These are phyloP conservation scores for Alectoris magna DNA, from an alignment of 2,797 vertebrate genomes.

Conservation along the genomic window DNA sequence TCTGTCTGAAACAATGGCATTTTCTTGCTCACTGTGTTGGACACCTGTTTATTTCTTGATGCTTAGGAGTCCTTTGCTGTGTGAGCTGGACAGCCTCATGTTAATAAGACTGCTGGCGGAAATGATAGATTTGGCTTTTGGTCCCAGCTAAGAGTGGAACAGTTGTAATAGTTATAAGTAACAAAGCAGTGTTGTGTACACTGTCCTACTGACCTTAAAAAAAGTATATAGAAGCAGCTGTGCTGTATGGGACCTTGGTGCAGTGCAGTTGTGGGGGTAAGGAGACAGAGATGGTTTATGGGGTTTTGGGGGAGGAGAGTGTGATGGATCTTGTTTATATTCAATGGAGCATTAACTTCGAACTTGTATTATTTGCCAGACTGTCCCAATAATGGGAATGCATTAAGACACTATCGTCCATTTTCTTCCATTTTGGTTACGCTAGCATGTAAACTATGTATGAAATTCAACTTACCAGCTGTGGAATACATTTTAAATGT, in stretches of 20 bases:
- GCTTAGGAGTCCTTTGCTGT: not conserved
- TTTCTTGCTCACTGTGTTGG: not conserved
- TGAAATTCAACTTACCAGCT: not conserved
- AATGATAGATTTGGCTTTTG: not conserved
- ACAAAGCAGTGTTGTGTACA: not conserved
- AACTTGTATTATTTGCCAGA: not conserved
- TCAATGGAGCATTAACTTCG: not conserved
- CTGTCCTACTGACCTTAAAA: not conserved
- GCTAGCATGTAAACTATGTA: not conserved
- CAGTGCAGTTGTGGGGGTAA: not conserved
- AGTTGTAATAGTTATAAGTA: not conserved
- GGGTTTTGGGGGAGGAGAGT: not conserved
- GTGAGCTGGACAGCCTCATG: not conserved
- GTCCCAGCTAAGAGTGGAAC: not conserved
- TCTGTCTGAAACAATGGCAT: not conserved
- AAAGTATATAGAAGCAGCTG: not conserved
- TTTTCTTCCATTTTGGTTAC: not conserved
- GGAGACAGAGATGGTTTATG: not conserved
- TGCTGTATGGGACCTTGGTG: not conserved
- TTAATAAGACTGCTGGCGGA: not conserved
- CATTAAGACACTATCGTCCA: not conserved
- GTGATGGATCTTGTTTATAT: not conserved
- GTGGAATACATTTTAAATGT: not conserved
- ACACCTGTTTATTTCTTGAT: not conserved
- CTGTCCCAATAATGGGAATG: not conserved